Percentiles rank a stretch among this genome's conserved stretches.
These are phyloP conservation scores for Saturnia japonica DNA, from an alignment of 2,888 invertebrate genomes.

Conservation along the genomic window DNA sequence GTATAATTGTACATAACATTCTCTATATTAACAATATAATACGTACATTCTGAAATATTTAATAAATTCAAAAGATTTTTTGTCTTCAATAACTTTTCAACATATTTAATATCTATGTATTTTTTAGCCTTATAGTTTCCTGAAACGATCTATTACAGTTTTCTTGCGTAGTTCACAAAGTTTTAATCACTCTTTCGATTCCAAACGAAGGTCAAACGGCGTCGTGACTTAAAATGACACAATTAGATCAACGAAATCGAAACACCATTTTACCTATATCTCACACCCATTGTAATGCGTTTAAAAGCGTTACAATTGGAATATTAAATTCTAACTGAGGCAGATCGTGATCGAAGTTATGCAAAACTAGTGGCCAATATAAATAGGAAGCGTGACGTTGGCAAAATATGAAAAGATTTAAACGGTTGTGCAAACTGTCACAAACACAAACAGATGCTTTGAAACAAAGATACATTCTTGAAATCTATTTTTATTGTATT, in stretches of 20 bases:
- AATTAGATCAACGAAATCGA: conserved; percentile 65
- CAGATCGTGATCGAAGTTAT: conserved; percentile 69
- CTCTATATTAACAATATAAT: background rate
- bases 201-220: conserved; percentile 64
- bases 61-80: background rate
- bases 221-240: conserved; percentile 33
- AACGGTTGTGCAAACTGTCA: conserved; percentile 13
- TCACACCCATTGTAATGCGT: conserved; percentile 54
- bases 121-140: background rate
- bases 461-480: background rate
- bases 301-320: conserved; percentile 64
- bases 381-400: conserved; percentile 58
- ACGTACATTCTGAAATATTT: background rate
- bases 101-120: background rate
- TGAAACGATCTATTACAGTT: background rate
- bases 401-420: conserved; percentile 40
- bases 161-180: background rate
- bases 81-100: background rate
- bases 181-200: conserved; percentile 53
- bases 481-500: background rate
- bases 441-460: conserved; percentile 27
- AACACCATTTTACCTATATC: conserved; percentile 63
- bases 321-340: conserved; percentile 55
- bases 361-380: conserved; percentile 59
- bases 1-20: background rate